Base-by-base conservation (phyloP, 2,797 vertebrate genomes). In the Calcarius lapponicus region DNA sequence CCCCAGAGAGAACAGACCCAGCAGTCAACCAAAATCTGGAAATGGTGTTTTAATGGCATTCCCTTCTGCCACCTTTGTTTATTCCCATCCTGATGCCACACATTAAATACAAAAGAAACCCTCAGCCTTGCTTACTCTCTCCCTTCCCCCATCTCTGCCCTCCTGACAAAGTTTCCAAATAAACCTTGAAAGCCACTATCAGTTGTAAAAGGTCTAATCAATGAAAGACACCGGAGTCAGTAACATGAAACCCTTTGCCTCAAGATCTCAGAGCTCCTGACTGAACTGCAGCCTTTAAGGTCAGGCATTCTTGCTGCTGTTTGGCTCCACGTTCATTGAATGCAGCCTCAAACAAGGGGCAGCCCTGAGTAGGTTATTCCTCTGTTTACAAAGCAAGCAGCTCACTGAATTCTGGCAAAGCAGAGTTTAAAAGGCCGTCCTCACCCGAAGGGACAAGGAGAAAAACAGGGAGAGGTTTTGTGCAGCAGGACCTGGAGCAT, bases 161-260 rank as follows among this genome's bases (percentile, higher is more conserved):
- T 93, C 69, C 60, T 92, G 88, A 74, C 81, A 75, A 72, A 90
- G 81, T 90, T 93, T 61, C 89, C 94, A 95, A 96, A 91, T 92
- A 95, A 96, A 96, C 86, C 89, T 89, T 93, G 94, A 93, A 94
- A 93, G 65, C 88, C 82, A 26, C 72, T 92, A 94, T 96, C 91
- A 83, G 82, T 57, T 88, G 90, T 94, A 94, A 95, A 93, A 75
- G 4, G 4, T 84, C 91, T 86, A 51, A 92, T 94, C 91, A 91
- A 88, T 94, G 94, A 91, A 92, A 95, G 74, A 87, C 88, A 50
- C 48, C 38, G 92, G 94, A 95, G 92, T 42, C 92, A 65, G 93
- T 95, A 93, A 93, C 67, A 92, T 82, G 94, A 96, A 94, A 90
- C 94, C 75, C 71, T 88, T 40, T 21, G 75, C 86, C 84, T 95